phyloP scores from a whole-genome alignment of 2,888 invertebrate species.

The Leuctra nigra region DNA sequence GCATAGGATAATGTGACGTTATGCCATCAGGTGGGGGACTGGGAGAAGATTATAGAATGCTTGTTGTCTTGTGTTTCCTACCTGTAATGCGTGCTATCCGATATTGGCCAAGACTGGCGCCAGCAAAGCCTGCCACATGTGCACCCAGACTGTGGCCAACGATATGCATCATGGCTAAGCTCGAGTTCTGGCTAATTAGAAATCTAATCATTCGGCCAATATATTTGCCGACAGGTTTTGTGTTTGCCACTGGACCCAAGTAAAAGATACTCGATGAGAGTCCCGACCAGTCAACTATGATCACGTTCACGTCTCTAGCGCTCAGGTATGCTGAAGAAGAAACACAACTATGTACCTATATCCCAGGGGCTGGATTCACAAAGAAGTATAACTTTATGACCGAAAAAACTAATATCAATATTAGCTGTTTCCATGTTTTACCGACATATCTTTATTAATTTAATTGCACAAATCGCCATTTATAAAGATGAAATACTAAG shows the following conservation, averaged over 20 bases:
- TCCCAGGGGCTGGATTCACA: too few species aligned
- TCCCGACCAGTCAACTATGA: conserved; percentile 41
- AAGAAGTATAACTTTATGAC: too few species aligned
- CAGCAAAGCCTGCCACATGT: conserved; percentile 38
- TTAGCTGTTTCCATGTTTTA: too few species aligned
- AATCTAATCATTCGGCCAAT: conserved; percentile 36
- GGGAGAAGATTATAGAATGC: too few species aligned
- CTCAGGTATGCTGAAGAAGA: neutral
- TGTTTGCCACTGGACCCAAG: conserved; percentile 29
- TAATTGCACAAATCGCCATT: too few species aligned
- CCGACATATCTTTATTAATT: too few species aligned
- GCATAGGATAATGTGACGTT: too few species aligned
- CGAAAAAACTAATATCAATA: too few species aligned
- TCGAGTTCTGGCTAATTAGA: conserved; percentile 33
- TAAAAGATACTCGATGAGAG: conserved; percentile 32
- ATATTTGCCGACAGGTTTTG: conserved; percentile 35
- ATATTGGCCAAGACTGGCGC: conserved; percentile 31
- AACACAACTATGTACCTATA: neutral
- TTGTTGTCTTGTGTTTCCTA: too few species aligned
- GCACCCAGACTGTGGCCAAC: conserved; percentile 41
- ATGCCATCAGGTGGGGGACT: too few species aligned
- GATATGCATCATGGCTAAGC: conserved; percentile 35
- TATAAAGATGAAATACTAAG: too few species aligned
- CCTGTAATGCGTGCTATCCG: conserved; percentile 41
- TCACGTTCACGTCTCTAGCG: conserved; percentile 5